These are phyloP conservation scores for Panorpa germanica DNA, from an alignment of 2,888 invertebrate species.

Conservation along the genomic window DNA sequence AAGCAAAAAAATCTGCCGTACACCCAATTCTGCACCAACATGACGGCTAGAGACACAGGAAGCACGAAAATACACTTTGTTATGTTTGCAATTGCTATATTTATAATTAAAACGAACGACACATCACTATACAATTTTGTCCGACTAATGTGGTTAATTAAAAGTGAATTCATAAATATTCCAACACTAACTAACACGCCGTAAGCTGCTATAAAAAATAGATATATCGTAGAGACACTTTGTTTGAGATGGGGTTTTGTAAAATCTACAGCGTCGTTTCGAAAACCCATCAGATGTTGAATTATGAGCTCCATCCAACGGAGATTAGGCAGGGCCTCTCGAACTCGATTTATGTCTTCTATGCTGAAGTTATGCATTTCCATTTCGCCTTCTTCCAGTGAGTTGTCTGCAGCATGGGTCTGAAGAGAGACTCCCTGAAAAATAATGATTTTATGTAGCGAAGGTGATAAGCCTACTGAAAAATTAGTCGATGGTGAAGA, in stretches of 20 bases:
- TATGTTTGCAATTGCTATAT: conserved; percentile 43
- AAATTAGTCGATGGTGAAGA: too few species aligned
- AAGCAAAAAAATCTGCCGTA: conserved; percentile 52
- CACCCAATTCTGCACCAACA: conserved; percentile 52
- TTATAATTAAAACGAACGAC: conserved; percentile 43
- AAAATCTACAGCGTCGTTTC: conserved; percentile 29
- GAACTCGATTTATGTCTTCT: conserved; percentile 1
- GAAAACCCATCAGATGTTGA: conserved; percentile 19
- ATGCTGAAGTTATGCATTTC: conserved; percentile 4
- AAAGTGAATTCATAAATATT: conserved; percentile 33
- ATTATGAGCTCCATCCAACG: conserved; percentile 20
- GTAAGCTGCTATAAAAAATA: conserved; percentile 41
- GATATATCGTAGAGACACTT: conserved; percentile 34
- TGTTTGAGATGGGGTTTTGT: conserved; percentile 36
- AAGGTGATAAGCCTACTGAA: too few species aligned
- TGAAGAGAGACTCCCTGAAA: too few species aligned
- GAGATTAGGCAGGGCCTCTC: conserved; percentile 7
- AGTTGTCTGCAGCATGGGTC: too few species aligned
- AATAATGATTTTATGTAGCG: too few species aligned
- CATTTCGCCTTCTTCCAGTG: too few species aligned
- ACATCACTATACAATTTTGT: conserved; percentile 37
- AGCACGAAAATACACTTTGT: conserved; percentile 46
- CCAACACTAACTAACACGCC: conserved; percentile 34
- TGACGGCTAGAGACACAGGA: conserved; percentile 44
- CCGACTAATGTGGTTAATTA: conserved; percentile 32